Conservation (phyloP, 2,888 invertebrate species). For the Panzeria rudis region DNA sequence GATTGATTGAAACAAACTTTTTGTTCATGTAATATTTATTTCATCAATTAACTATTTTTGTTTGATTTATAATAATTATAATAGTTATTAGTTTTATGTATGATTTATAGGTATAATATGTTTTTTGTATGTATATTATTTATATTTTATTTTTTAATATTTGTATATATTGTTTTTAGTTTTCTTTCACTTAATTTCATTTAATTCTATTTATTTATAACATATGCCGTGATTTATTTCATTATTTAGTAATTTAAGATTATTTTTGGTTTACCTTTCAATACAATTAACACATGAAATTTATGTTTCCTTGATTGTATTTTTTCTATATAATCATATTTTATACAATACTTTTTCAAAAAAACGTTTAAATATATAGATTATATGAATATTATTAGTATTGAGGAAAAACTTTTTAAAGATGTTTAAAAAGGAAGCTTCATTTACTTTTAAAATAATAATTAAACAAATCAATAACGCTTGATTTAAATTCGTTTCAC, state of each 20-base stretch:
- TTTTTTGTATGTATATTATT: slow-evolving; percentile 64
- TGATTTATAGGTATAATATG: slow-evolving; percentile 69
- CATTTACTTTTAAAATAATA: background rate
- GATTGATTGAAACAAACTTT: slow-evolving; percentile 21
- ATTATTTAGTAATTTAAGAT: slow-evolving; percentile 41
- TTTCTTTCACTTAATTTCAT: slow-evolving; percentile 59
- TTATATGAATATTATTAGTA: slow-evolving; percentile 10
- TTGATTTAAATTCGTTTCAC: slow-evolving; percentile 76
- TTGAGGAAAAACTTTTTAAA: slow-evolving; percentile 27
- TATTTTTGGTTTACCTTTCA: slow-evolving; percentile 42
- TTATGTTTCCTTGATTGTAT: slow-evolving; percentile 16
- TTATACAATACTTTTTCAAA: slow-evolving; percentile 65
- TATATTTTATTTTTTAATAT: slow-evolving; percentile 44
- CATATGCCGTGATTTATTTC: slow-evolving; percentile 74
- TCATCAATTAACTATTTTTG: slow-evolving; percentile 80
- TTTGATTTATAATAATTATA: slow-evolving; percentile 68
- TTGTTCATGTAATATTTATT: slow-evolving; percentile 78
- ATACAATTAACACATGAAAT: slow-evolving; percentile 68
- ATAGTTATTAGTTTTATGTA: slow-evolving; percentile 76
- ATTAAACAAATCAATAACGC: slow-evolving; percentile 42
- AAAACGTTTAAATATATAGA: slow-evolving; percentile 42
- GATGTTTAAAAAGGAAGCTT: background rate
- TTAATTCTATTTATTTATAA: slow-evolving; percentile 77
- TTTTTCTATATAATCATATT: slow-evolving; percentile 59
- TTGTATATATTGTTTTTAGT: slow-evolving; percentile 22